Conservation (phyloP, 2,113 vertebrate genomes). For the Morone chrysops region DNA sequence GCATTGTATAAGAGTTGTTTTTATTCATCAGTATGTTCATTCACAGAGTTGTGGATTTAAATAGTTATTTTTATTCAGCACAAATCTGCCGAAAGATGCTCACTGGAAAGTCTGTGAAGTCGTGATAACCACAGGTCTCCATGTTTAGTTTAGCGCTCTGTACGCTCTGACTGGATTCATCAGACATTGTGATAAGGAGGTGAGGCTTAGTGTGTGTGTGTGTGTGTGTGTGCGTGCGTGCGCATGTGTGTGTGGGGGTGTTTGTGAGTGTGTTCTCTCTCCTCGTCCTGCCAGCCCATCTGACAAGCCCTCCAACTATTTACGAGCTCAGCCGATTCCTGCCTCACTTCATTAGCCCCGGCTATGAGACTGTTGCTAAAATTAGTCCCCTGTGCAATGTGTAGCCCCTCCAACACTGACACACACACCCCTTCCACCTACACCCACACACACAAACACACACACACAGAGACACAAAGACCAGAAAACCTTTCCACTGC, state of each 20-base stretch:
- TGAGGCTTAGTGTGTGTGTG: conserved; percentile 46
- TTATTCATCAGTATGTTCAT: conserved; percentile 27
- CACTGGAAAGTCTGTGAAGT: conserved; percentile 64
- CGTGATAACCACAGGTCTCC: conserved; percentile 58
- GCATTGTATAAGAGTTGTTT: conserved; percentile 13
- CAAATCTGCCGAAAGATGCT: conserved; percentile 55
- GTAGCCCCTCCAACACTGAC: conserved; percentile 47
- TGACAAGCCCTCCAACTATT: conserved; percentile 82
- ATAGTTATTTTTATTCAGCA: conserved; percentile 26
- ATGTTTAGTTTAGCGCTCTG: conserved; percentile 54
- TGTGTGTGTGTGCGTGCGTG: too few species aligned
- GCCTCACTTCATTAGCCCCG: conserved; percentile 80
- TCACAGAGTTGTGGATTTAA: conserved; percentile 55
- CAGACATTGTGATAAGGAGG: conserved; percentile 62
- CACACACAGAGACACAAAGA: conserved; percentile 42
- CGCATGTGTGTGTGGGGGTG: conserved; percentile 1
- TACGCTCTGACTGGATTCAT: conserved; percentile 57
- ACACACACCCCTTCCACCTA: conserved; percentile 42
- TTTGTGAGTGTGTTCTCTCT: conserved; percentile 20
- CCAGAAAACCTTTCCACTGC: conserved; percentile 53
- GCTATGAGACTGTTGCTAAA: conserved; percentile 82
- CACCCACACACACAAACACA: conserved; percentile 9
- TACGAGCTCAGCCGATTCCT: conserved; percentile 83
- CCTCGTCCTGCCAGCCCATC: conserved; percentile 47
- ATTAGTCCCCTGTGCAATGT: conserved; percentile 78